phyloP scores from a whole-genome alignment of 1,140 invertebrate genomes.

The Cyclina sinensis region DNA sequence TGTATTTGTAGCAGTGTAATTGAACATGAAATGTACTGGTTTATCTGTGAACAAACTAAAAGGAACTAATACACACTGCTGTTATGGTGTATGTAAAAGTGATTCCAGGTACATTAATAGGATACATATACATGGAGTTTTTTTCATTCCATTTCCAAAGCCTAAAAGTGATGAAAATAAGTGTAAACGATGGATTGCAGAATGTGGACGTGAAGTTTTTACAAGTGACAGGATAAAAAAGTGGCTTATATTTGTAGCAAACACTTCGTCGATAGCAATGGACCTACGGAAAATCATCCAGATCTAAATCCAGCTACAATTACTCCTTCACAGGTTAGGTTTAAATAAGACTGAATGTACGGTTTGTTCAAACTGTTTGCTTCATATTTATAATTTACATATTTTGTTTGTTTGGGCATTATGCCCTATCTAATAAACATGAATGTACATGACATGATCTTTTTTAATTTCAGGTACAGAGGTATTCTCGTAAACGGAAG shows the following conservation, averaged over 20 bases:
- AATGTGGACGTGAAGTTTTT: conserved; percentile 67
- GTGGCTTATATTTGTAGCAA: conserved; percentile 69
- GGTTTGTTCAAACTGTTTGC: no score
- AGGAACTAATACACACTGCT: conserved; percentile 65
- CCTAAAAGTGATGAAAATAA: conserved; percentile 51
- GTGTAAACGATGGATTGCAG: conserved; percentile 63
- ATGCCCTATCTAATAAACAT: no score
- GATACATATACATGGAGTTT: conserved; percentile 61
- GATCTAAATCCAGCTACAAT: conserved; percentile 56
- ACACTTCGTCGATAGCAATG: conserved; percentile 64
- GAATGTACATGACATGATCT: not conserved
- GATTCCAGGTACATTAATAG: conserved; percentile 65
- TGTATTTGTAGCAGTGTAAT: no score
- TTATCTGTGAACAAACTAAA: not conserved
- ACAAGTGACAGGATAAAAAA: conserved; percentile 57
- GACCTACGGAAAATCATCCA: conserved; percentile 47
- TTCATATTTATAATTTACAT: no score
- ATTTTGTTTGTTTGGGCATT: no score
- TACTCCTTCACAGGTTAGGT: conserved; percentile 26
- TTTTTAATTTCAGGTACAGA: not conserved
- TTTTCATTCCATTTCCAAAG: conserved; percentile 71
- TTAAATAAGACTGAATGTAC: not conserved
- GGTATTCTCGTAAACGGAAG: not conserved
- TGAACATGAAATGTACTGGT: no score
- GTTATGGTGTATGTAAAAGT: conserved; percentile 68